Percentiles rank a stretch among this genome's conserved stretches.
Conservation (phyloP, 2,113 vertebrate species). For the Panurus biarmicus region DNA sequence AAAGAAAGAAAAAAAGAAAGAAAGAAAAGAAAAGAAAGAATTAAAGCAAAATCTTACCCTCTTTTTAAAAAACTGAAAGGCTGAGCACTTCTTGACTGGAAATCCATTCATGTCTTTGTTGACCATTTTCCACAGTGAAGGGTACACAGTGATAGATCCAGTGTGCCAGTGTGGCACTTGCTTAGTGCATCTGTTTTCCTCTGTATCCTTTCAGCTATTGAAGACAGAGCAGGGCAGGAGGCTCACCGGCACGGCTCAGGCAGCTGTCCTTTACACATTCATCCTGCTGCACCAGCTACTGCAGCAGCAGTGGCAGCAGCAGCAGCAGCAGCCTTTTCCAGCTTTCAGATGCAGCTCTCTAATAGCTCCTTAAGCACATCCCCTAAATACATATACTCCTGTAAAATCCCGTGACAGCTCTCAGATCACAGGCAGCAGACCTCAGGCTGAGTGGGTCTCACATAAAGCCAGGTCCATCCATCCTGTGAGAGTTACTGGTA, state of each 20-base stretch:
- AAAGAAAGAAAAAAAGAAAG: neutral
- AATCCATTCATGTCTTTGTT: constrained; percentile 96
- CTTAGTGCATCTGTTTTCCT: constrained; percentile 53
- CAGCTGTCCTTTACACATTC: constrained; percentile 57
- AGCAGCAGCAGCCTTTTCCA: neutral
- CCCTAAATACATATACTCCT: constrained; percentile 1
- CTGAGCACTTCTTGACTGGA: constrained; percentile 97
- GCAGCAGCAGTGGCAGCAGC: constrained; percentile 58
- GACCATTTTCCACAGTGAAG: constrained; percentile 83
- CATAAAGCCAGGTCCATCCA: neutral
- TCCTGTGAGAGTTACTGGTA: neutral
- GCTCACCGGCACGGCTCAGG: neutral
- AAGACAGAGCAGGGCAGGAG: constrained; percentile 37
- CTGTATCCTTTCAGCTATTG: constrained; percentile 28
- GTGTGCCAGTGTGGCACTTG: constrained; percentile 59
- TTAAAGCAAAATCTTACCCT: constrained; percentile 81
- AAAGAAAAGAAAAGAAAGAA: neutral
- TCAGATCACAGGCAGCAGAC: constrained; percentile 2
- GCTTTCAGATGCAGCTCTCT: constrained; percentile 29
- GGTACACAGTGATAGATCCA: constrained; percentile 66
- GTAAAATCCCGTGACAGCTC: constrained; percentile 37
- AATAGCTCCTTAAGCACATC: constrained; percentile 30
- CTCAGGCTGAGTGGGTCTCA: neutral
- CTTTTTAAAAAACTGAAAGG: constrained; percentile 98
- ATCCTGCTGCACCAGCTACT: constrained; percentile 65